phyloP scores from a whole-genome alignment of 2,888 invertebrate species.

The Pseudanteris insignis region DNA sequence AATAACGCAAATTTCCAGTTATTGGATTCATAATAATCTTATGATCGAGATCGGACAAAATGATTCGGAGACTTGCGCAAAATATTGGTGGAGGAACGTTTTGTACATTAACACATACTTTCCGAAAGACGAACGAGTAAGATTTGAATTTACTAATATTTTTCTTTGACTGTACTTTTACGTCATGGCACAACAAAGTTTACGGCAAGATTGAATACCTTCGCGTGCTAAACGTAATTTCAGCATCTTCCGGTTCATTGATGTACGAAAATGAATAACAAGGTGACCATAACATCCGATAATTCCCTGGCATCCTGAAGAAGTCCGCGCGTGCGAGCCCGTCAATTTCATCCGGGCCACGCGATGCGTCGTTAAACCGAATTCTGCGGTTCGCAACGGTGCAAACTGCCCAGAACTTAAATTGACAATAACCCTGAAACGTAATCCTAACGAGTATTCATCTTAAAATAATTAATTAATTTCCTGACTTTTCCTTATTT shows the following conservation, averaged over 20 bases:
- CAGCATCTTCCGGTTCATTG: slow-evolving; percentile 9
- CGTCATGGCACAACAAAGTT: no score
- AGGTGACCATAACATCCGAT: slow-evolving; percentile 34
- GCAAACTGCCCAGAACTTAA: no score
- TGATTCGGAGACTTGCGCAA: slow-evolving; percentile 78
- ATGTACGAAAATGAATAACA: slow-evolving; percentile 17
- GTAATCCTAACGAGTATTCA: no score
- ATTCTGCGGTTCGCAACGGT: slow-evolving; percentile 44
- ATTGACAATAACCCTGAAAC: no score
- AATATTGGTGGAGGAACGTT: slow-evolving; percentile 86
- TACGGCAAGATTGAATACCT: no score
- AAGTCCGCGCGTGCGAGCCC: slow-evolving; percentile 27
- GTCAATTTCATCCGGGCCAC: slow-evolving; percentile 27
- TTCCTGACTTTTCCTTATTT: no score
- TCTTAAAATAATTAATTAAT: no score
- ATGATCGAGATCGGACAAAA: slow-evolving; percentile 78
- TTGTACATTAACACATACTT: slow-evolving; percentile 84
- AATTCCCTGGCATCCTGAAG: slow-evolving; percentile 6
- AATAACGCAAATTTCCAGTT: slow-evolving; percentile 76
- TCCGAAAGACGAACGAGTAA: slow-evolving; percentile 73
- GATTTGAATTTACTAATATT: slow-evolving; percentile 35
- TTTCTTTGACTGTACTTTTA: no score
- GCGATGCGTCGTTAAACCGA: slow-evolving; percentile 34
- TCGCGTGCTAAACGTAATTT: slow-evolving; percentile 25
- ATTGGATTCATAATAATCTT: slow-evolving; percentile 77